Conservation (phyloP, 2,888 invertebrate genomes). For the Nomada fabriciana region DNA sequence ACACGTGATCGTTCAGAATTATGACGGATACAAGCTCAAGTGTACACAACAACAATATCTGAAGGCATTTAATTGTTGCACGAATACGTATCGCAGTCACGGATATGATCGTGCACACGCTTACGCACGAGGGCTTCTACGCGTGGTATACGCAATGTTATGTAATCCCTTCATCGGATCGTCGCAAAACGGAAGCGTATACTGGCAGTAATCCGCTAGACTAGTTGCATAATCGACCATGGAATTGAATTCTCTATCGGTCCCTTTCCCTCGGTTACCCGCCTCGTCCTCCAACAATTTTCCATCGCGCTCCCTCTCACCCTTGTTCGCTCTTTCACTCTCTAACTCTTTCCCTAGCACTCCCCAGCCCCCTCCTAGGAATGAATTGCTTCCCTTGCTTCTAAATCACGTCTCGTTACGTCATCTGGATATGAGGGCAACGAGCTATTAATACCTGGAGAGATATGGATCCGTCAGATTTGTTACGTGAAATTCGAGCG, state of each 20-base stretch:
- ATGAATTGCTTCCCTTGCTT: constrained; percentile 18
- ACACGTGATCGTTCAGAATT: too few species aligned
- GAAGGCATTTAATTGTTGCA: constrained; percentile 46
- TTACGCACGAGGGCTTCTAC: constrained; percentile 53
- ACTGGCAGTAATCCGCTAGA: constrained; percentile 74
- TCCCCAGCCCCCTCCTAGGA: background rate
- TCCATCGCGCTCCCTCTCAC: constrained; percentile 22
- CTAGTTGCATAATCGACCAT: constrained; percentile 82
- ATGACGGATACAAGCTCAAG: too few species aligned
- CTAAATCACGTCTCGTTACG: constrained; percentile 70
- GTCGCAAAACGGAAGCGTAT: constrained; percentile 76
- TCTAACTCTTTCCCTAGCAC: constrained; percentile 26
- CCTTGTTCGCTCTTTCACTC: constrained; percentile 12
- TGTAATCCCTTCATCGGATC: constrained; percentile 79
- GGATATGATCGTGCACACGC: constrained; percentile 10
- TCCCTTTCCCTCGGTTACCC: constrained; percentile 62
- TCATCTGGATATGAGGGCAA: constrained; percentile 74
- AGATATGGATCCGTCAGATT: constrained; percentile 57
- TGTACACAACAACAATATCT: constrained; percentile 9
- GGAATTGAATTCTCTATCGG: constrained; percentile 80
- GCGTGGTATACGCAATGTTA: constrained; percentile 71
- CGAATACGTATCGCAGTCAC: constrained; percentile 20
- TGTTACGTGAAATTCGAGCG: constrained; percentile 59
- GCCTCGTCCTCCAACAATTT: constrained; percentile 24
- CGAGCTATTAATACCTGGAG: constrained; percentile 72